Percentiles rank a stretch among this genome's conserved stretches.
phyloP scores from a whole-genome alignment of 1,140 invertebrate species.

The Mycetomoellerius zeteki region DNA sequence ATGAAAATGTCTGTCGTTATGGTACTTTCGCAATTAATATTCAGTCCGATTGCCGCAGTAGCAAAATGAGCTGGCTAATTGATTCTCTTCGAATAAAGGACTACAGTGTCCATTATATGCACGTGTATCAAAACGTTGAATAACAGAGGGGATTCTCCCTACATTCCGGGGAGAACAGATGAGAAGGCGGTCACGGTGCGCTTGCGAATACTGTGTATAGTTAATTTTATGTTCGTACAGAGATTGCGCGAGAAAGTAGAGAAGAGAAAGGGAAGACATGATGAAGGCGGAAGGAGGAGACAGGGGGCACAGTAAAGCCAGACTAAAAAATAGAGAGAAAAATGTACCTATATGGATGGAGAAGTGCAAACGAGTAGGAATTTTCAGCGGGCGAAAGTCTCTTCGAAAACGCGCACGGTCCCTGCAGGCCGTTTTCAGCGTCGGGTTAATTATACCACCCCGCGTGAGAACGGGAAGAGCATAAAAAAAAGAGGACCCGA shows the following conservation, averaged over 20 bases:
- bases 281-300: conserved; percentile 21
- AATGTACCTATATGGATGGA: conserved; percentile 48
- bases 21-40: conserved; percentile 10
- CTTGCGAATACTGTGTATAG: conserved; percentile 59
- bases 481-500: conserved; percentile 61
- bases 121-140: not conserved
- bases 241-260: conserved; percentile 3
- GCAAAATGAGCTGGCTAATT: conserved; percentile 25
- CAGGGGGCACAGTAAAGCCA: conserved; percentile 28
- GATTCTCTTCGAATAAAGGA: conserved; percentile 11
- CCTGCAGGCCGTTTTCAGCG: conserved; percentile 75
- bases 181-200: conserved; percentile 29
- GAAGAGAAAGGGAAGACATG: conserved; percentile 14
- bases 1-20: conserved; percentile 18
- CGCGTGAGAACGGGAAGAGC: conserved; percentile 64
- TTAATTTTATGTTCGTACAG: conserved; percentile 71
- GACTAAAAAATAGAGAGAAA: conserved; percentile 60
- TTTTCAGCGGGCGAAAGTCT: conserved; percentile 72
- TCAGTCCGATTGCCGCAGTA: conserved; percentile 1
- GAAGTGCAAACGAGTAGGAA: conserved; percentile 74
- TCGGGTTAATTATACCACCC: conserved; percentile 76
- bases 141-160: not conserved
- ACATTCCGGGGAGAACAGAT: conserved; percentile 14
- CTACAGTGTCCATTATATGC: not conserved
- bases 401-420: conserved; percentile 75